Evolutionary conservation across 1,140 invertebrate species (phyloP), one percentile per base, ranked within the genome.

Genomic region (Homalodisca vitripennis): DNA sequence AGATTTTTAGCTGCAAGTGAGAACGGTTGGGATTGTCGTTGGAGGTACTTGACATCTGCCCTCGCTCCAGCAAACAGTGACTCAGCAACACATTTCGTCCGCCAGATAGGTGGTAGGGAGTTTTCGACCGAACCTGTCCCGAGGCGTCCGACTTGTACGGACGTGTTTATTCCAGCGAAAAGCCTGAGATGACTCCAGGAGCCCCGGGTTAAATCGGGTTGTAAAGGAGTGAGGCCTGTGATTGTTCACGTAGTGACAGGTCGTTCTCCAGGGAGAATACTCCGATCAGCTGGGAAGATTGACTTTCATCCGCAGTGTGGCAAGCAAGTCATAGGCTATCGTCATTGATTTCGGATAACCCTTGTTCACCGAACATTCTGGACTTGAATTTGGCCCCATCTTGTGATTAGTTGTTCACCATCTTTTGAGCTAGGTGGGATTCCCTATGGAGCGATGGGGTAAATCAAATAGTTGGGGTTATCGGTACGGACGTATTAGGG

Each of bases 61-160:
- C 88, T 88, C 72, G 86, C 83, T 74, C 89, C 85, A 2, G 93
- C 76, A 10, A 92, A 81, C 17, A 90, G 75, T 80, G 0, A 90
- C 87, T 29, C 84, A 83, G 1, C 79, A 74, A 20, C 77, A 78
- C 84, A 83, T 84, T 1, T 78, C 85, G 71, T 86, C 86, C 73
- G 85, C 84, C 6, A 88, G 86, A 0, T 93, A 92, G 76, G 92
- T 92, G 79, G 93, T 91, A 3, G 95, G 79, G 0, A 91, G 85
- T 20, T 89, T 90, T 71, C 92, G 91, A 17, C 88, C 86, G 71
- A 87, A 87, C 0, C 82, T 80, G 77, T 92, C 90, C 74, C 2
- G 75, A 75, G 70, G 74, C 6, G 83, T 75, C 17, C 82, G 0
- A 83, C 75, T 13, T 41, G 34, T n/a, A n/a, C 34, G 6, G 34